Evolutionary conservation across 2,888 invertebrate species (phyloP).

Genomic region (Nomada fabriciana): DNA sequence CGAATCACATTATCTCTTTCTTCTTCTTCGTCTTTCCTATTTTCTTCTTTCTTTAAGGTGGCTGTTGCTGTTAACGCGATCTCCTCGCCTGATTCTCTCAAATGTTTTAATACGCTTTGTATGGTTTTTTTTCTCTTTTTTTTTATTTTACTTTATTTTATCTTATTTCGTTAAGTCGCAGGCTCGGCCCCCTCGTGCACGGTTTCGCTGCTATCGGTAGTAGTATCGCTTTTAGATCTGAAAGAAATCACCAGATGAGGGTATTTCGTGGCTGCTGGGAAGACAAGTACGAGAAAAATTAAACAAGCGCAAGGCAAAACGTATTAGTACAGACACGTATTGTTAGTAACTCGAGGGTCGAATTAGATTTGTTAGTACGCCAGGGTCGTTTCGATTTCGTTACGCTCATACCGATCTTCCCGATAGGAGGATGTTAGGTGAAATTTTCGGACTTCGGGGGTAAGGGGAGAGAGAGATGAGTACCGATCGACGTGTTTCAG

Average conservation of each 20-base stretch:
- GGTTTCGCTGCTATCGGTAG: slow-evolving; percentile 79
- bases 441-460: slow-evolving; percentile 7
- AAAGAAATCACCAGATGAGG: slow-evolving; percentile 83
- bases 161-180: slow-evolving; percentile 71
- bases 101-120: slow-evolving; percentile 3
- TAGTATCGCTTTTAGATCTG: slow-evolving; percentile 83
- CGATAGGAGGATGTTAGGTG: slow-evolving; percentile 38
- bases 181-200: slow-evolving; percentile 80
- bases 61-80: not conserved
- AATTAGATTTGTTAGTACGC: slow-evolving; percentile 33
- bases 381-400: not conserved
- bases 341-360: slow-evolving; percentile 17
- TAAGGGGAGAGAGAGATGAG: not conserved
- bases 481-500: slow-evolving; percentile 7
- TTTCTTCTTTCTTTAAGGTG: not conserved
- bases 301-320: slow-evolving; percentile 39
- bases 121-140: slow-evolving; percentile 12
- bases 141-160: not conserved
- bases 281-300: slow-evolving; percentile 53
- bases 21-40: not conserved
- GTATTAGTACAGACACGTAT: slow-evolving; percentile 17
- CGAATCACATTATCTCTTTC: not conserved
- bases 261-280: slow-evolving; percentile 58
- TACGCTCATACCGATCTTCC: slow-evolving; percentile 63
- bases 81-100: slow-evolving; percentile 1